Conservation (phyloP, 2,797 vertebrate genomes). For the Aulostomus chinensis region DNA sequence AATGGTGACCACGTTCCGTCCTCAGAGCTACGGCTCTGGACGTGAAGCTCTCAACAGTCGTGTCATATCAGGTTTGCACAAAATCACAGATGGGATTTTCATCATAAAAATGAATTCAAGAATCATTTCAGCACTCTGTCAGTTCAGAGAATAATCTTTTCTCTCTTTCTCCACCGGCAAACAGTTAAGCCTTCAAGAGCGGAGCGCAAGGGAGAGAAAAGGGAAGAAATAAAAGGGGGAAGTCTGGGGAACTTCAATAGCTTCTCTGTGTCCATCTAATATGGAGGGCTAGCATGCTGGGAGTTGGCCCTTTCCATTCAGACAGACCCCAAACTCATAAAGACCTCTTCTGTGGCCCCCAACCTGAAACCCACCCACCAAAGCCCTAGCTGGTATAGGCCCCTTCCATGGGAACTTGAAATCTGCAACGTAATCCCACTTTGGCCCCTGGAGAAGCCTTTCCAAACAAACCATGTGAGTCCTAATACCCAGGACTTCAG, state of each 20-base stretch:
- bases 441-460: slow-evolving; percentile 79
- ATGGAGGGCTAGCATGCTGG: slow-evolving; percentile 80
- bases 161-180: slow-evolving; percentile 53
- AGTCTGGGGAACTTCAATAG: slow-evolving; percentile 78
- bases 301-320: slow-evolving; percentile 80
- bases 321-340: slow-evolving; percentile 77
- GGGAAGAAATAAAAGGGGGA: slow-evolving; percentile 67
- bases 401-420: slow-evolving; percentile 80
- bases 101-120: slow-evolving; percentile 47
- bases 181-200: slow-evolving; percentile 58
- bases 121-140: slow-evolving; percentile 37
- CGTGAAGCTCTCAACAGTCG: slow-evolving; percentile 2
- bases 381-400: slow-evolving; percentile 65
- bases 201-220: slow-evolving; percentile 54
- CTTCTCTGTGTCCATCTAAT: slow-evolving; percentile 79
- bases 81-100: slow-evolving; percentile 46
- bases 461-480: slow-evolving; percentile 80
- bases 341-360: slow-evolving; percentile 77
- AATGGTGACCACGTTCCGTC: not conserved
- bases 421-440: slow-evolving; percentile 83
- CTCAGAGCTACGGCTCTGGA: not conserved
- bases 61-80: slow-evolving; percentile 33
- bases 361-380: slow-evolving; percentile 76
- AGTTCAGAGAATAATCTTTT: slow-evolving; percentile 44
- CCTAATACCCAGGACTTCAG: slow-evolving; percentile 76